Evolutionary conservation across 1,140 invertebrate genomes (phyloP), one percentile per base, ranked within the genome.

Genomic region (Brachionus asplanchnoidis): DNA sequence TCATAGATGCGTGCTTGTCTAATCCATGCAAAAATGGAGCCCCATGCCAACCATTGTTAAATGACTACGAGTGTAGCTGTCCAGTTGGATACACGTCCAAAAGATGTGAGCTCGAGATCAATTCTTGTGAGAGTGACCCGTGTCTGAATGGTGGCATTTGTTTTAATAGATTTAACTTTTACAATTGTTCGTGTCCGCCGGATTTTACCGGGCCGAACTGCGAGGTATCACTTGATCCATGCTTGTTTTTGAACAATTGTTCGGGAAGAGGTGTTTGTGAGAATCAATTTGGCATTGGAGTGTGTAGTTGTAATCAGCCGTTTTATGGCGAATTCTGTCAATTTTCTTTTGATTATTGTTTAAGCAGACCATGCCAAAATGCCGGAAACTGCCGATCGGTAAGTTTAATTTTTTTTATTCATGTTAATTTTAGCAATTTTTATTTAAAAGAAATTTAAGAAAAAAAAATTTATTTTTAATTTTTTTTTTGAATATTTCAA

Each of bases 1-100:
- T 97, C 86, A 94, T 97, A n/a, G 95, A 98, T 88, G 96, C 98
- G 87, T 99, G 97, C 88, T 90, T 92, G 6, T 92, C 91, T 20
- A 92, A 93, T 85, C 95, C 97, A 0, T 97, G 95, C 87, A 92
- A 94, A 78, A 96, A 96, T 87, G 94, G 94, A 0, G 95, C 94
- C 9, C 95, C 94, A n/a, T 96, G 95, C 86, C 89, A 92, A 77
- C 4, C 53, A 60, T 3, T 56, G 9, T 9, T 56, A 9, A 65
- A 40, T 20, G 50, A 53, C 32, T 98, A 95, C 88, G 94, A 94
- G 28, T 98, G 96, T 88, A 92, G 93, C 11, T 98, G 97, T 89
- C 92, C 92, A 50, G 91, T 92, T 1, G 95, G 95, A n/a, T 89
- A 87, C 85, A 85, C 84, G 4, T 88, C 88, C 6, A 60, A 40